These are phyloP conservation scores for Perca schrenkii DNA, from an alignment of 2,113 vertebrate genomes.

Conservation along the genomic window DNA sequence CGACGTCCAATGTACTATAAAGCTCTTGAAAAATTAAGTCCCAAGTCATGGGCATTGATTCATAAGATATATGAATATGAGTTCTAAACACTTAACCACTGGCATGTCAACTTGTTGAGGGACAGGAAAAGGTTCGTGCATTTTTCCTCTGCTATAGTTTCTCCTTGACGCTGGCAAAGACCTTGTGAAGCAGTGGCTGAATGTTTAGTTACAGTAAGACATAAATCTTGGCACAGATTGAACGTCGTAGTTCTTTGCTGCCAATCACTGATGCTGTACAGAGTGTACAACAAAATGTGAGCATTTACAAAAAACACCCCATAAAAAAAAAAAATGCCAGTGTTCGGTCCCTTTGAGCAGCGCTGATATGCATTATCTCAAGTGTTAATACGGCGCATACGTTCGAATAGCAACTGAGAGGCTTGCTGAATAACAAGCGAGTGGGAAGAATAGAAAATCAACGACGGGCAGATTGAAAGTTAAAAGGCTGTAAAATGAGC, in stretches of 20 bases:
- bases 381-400: constrained; percentile 48
- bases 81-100: neutral
- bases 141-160: neutral
- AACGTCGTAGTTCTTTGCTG: constrained; percentile 15
- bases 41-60: neutral
- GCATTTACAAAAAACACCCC: neutral
- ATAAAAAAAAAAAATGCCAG: neutral
- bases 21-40: neutral
- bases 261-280: constrained; percentile 1
- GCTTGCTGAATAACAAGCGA: constrained; percentile 52
- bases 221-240: constrained; percentile 2
- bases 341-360: constrained; percentile 36
- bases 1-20: neutral
- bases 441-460: constrained; percentile 69
- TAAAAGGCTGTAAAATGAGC: constrained; percentile 82
- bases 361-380: constrained; percentile 57
- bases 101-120: neutral
- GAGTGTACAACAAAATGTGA: constrained; percentile 1
- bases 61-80: neutral
- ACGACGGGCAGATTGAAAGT: constrained; percentile 76
- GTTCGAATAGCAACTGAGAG: constrained; percentile 41
- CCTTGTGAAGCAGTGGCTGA: neutral
- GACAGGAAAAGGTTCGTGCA: neutral
- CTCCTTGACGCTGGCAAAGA: neutral
- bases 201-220: constrained; percentile 4